Percentiles rank a stretch among this genome's conserved stretches.
Conservation (phyloP, 2,113 vertebrate genomes). For the Hystrix brachyura region DNA sequence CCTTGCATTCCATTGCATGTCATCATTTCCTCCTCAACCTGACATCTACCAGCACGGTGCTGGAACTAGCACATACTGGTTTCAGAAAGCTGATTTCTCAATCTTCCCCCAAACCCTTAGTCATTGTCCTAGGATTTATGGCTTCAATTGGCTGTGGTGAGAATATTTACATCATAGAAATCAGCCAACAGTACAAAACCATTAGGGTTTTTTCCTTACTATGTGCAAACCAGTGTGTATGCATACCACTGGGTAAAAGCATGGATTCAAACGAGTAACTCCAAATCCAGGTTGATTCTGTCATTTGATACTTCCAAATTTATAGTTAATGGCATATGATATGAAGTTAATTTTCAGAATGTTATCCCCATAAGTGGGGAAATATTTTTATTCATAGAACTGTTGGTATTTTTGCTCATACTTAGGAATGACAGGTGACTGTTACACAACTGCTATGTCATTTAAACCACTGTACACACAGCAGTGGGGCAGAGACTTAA, state of each 20-base stretch:
- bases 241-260: too few species aligned
- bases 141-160: background rate
- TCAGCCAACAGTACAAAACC: background rate
- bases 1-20: background rate
- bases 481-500: constrained; percentile 55
- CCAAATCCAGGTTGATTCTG: background rate
- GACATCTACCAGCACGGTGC: background rate
- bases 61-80: background rate
- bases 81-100: background rate
- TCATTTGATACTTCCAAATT: background rate
- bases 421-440: constrained; percentile 55
- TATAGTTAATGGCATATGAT: background rate
- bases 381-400: constrained; percentile 53
- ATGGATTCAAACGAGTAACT: background rate
- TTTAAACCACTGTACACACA: background rate
- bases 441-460: background rate
- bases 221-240: background rate
- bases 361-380: background rate
- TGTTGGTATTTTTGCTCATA: background rate
- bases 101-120: background rate
- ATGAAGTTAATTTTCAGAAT: background rate
- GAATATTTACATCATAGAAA: constrained; percentile 16
- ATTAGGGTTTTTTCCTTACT: background rate
- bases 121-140: background rate
- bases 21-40: background rate